Evolutionary conservation across 2,797 vertebrate species (phyloP).

Genomic region (Sebastes alutus): DNA sequence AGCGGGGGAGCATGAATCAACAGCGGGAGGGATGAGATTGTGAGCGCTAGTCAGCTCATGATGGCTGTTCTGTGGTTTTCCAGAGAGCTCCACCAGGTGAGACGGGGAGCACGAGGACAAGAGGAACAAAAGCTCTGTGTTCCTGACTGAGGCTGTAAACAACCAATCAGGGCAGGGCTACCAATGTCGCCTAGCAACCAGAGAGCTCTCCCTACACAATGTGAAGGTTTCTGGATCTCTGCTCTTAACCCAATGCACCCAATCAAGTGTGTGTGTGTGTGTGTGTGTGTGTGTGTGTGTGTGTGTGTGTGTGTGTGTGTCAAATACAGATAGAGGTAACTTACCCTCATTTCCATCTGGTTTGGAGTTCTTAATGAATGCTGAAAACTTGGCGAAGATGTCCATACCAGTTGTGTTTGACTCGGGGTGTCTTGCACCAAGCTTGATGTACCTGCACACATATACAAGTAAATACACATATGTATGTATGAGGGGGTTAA

Average conservation of each 20-base stretch:
- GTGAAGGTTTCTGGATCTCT: constrained; percentile 38
- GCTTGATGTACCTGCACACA: constrained; percentile 89
- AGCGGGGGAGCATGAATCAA: background rate
- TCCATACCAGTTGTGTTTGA: constrained; percentile 99
- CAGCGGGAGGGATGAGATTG: background rate
- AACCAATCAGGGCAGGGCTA: constrained; percentile 54
- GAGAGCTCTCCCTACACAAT: constrained; percentile 61
- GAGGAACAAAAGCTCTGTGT: constrained; percentile 70
- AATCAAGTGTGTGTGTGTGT: background rate
- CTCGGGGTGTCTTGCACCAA: constrained; percentile 94
- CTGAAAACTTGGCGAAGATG: constrained; percentile 99
- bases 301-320: background rate
- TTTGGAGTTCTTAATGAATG: constrained; percentile 97
- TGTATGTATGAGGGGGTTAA: background rate
- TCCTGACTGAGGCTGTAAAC: constrained; percentile 12
- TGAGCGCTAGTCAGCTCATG: background rate
- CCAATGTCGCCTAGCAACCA: constrained; percentile 68
- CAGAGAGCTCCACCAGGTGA: constrained; percentile 58
- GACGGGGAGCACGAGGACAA: constrained; percentile 1
- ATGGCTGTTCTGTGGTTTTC: constrained; percentile 30
- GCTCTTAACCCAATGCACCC: background rate
- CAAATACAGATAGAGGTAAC: background rate
- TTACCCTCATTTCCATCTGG: constrained; percentile 97
- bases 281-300: background rate
- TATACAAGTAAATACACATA: constrained; percentile 6